Base-by-base conservation (phyloP, 92 coral and sea anemone genomes). In the Phenganax marumi region DNA sequence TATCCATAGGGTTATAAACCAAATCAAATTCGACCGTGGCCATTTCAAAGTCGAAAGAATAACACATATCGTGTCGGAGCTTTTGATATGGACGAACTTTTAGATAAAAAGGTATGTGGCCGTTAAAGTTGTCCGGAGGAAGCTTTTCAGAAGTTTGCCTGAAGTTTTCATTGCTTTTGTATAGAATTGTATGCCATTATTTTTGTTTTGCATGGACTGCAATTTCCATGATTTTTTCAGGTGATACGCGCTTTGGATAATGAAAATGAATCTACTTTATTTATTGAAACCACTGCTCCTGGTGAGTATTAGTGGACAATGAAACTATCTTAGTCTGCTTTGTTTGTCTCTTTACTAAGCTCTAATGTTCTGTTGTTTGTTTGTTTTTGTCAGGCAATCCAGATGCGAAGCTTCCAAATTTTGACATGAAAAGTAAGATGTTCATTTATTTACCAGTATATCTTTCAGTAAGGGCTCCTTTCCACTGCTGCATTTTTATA, bases 11-110 rank as follows among this genome's bases (percentile, higher is more conserved):
- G 98, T 39, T 95, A 92, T 78, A 93, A 97, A 52, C 91, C 84
- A 12, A 77, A 92, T 85, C 97, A 95, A 85, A 89, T 95, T 76
- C 89, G 98, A 60, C 96, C 92, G 7, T 95, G 98, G 98, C 98
- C 97, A 6, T 88, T 95, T 65, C 98, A 92, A 84, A 90, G 88
- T 55, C 82, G 98, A 66, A 90, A 95, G 48, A 95, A 95, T 70
- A 93, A 94, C 54, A 95, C 98, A 13, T 84, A 89, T 56, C 91
- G 98, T 49, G 93, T 97, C 10, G 89, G 93, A 50, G 60, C 90
- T 26, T 64, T 90, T 57, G 97, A 95, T 54, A 73, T 93, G 43
- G 97, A 92, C 26, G 83, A 73, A 18, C 83, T 65, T 75, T 47
- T 71, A 50, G 91, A 92, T 19, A 94, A 86, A 77, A 87, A 90